Base-by-base conservation (phyloP, 1,140 invertebrate genomes). In the Sitophilus oryzae region DNA sequence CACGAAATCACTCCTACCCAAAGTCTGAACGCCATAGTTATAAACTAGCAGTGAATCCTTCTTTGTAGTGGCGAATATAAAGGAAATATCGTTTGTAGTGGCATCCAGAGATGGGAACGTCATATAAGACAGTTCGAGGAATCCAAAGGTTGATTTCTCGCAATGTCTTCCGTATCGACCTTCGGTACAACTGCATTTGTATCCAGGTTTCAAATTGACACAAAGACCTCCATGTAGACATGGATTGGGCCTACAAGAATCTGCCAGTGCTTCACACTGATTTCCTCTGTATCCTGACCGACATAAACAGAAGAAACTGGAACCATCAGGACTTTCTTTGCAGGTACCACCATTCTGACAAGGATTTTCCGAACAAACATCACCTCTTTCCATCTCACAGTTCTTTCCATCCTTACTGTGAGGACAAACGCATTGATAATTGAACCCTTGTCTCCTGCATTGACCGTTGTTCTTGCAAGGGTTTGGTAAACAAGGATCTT, bases 261-360 rank as follows among this genome's bases (percentile, higher is more conserved):
- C 90, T 0, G 88, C 82, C 0, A 89, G 74, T 5, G 83, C 81
- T 74, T 94, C 91, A 71, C 92, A 95, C 60, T 88, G 83, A 69
- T 88, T 89, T 9, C 92, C 91, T 22, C 89, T 79, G 67, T 91
- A 93, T 4, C 91, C 91, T 2, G 89, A 86, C 1, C 91, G 78
- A 66, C 92, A 95, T 0, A 94, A 73, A 63, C 92, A 95, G 71
- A 93, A 94, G 78, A 90, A 93, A 6, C 85, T 87, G 16, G 84
- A 86, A 38, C 86, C 86, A 64, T 91, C 88, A 0, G 86, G 81
- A 65, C 88, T 90, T 65, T 90, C 86, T 64, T 89, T 83, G 60
- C 92, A 95, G 1, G 89, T 89, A 9, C 91, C 91, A 9, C 91
- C 91, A 66, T 94, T 94, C 65, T 82, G 80, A 62, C 91, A 96